phyloP scores from a whole-genome alignment of 2,113 vertebrate genomes.

The Sinocyclocheilus anophthalmus region DNA sequence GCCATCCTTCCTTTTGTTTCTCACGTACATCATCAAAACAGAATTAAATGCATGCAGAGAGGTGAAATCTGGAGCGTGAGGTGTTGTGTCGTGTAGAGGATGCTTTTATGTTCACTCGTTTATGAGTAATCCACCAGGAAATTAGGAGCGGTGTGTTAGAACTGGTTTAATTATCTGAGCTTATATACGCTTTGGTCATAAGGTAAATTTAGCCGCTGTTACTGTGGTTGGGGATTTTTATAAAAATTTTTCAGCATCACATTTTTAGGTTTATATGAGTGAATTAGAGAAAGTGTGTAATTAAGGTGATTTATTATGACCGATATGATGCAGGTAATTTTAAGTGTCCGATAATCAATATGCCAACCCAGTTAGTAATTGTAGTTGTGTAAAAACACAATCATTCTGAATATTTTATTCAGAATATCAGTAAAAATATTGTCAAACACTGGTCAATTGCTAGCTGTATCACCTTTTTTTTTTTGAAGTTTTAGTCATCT shows the following conservation, averaged over 20 bases:
- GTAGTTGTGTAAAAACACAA: not conserved
- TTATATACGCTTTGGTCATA: not conserved
- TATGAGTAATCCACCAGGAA: not conserved
- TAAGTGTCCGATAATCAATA: not conserved
- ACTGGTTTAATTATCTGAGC: not conserved
- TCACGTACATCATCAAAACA: slow-evolving; percentile 49
- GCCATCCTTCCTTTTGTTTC: slow-evolving; percentile 56
- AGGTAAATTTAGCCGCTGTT: not conserved
- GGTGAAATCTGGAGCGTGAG: not conserved
- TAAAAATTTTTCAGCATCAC: not conserved
- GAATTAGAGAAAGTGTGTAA: not conserved
- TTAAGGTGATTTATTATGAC: not conserved
- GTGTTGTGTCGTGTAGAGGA: slow-evolving; percentile 11
- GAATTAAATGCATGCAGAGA: slow-evolving; percentile 37
- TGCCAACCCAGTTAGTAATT: not conserved
- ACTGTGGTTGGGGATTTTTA: not conserved
- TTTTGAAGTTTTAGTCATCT: not conserved
- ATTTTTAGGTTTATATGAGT: not conserved
- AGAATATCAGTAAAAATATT: not conserved
- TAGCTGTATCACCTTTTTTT: not conserved
- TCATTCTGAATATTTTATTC: not conserved
- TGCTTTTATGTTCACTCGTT: slow-evolving; percentile 32
- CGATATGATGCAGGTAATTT: too few relatives aligned
- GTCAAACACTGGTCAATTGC: not conserved
- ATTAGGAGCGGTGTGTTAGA: not conserved